Percentiles rank a stretch among this genome's conserved stretches.
Conservation (phyloP, 92 coral and sea anemone genomes). For the Parazoanthus swiftii region DNA sequence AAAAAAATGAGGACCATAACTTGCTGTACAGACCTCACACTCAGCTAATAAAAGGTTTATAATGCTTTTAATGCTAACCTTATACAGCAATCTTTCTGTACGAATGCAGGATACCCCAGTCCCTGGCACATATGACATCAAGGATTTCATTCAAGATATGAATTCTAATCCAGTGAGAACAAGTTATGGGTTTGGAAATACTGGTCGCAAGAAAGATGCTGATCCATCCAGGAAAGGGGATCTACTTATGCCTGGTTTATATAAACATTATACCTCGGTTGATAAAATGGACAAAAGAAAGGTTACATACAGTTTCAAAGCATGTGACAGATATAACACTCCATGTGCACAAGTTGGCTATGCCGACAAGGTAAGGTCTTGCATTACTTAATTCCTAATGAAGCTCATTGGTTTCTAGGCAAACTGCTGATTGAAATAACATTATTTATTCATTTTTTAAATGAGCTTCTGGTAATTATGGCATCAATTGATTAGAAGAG, state of each 20-base stretch:
- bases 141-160: slow-evolving; percentile 83
- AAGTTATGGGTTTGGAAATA: slow-evolving; percentile 90
- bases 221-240: slow-evolving; percentile 88
- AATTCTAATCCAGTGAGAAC: slow-evolving; percentile 72
- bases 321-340: slow-evolving; percentile 83
- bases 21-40: no score
- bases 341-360: slow-evolving; percentile 90
- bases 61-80: background rate
- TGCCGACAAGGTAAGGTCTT: slow-evolving; percentile 73
- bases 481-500: background rate
- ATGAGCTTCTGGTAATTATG: background rate
- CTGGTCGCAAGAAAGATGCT: slow-evolving; percentile 88
- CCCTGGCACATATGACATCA: slow-evolving; percentile 88
- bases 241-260: slow-evolving; percentile 87
- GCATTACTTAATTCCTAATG: background rate
- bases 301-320: slow-evolving; percentile 80
- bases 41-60: no score
- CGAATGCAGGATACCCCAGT: slow-evolving; percentile 87
- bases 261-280: slow-evolving; percentile 76
- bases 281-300: slow-evolving; percentile 69
- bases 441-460: no score
- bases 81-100: no score
- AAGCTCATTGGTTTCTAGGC: background rate
- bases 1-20: no score
- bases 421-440: no score